Evolutionary conservation across 2,888 invertebrate genomes (phyloP).

Genomic region (Lasioglossum pauxillum): DNA sequence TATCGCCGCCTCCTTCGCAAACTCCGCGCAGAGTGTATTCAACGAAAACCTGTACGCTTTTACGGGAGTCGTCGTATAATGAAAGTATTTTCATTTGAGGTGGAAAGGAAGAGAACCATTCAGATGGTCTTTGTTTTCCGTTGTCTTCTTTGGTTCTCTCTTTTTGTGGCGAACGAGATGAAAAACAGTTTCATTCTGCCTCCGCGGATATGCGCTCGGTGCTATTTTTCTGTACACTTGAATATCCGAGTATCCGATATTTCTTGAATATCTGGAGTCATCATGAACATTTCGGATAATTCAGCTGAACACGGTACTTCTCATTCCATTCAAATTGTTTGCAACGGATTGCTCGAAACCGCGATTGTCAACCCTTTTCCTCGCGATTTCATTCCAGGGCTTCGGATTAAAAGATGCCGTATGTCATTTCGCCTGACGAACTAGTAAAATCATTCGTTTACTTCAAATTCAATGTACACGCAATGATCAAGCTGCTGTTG

Average conservation of each 20-base stretch:
- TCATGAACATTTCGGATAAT: not conserved
- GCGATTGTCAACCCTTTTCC: not conserved
- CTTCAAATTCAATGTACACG: not conserved
- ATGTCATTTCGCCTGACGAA: too few relatives aligned
- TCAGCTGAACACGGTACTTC: not conserved
- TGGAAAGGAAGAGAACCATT: constrained; percentile 24
- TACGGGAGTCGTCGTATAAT: not conserved
- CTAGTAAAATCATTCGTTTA: not conserved
- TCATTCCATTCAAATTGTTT: not conserved
- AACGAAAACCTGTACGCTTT: not conserved
- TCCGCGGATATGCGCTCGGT: not conserved
- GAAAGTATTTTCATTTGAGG: constrained; percentile 24
- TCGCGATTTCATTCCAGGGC: not conserved
- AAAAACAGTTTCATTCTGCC: not conserved
- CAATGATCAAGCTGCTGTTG: not conserved
- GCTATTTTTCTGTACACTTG: not conserved
- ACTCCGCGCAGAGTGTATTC: not conserved
- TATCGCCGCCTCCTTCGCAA: not conserved
- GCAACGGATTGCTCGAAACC: not conserved
- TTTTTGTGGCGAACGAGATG: not conserved
- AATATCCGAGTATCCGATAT: not conserved
- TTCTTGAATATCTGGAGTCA: not conserved
- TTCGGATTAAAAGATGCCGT: not conserved
- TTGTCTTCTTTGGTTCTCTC: not conserved
- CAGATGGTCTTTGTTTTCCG: not conserved